Base-by-base conservation (phyloP, 2,888 invertebrate species). In the Aspidiotus destructor region DNA sequence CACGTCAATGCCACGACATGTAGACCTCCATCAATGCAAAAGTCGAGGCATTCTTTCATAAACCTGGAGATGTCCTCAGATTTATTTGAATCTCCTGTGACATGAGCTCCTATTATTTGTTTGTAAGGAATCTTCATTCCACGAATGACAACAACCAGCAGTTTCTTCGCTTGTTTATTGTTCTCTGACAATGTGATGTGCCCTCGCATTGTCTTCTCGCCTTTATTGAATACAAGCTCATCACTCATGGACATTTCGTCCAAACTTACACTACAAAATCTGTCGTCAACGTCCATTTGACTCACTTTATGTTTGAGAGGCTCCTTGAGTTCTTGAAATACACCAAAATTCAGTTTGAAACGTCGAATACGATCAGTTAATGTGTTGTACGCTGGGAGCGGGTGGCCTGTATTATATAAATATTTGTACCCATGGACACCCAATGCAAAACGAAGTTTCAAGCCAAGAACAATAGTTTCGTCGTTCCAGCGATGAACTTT, bases 41-140 rank as follows among this genome's bases (percentile, higher is more conserved):
- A 16, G 11, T 58, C 16, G 8, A 58, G 15, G 28, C 58, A 58
- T 58, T 58, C 16, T 58, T 58, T 17, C 15, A 58, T 58, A 58
- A 58, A 44, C 13, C 13, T 44, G 13, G 8, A 44, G 8, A 44
- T 13, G 48, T 44, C 48, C 13, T 44, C 48, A 44, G 48, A 13
- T 13, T 44, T 44, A 44, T 13, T 44, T 13, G 48, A 44, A 10
- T 44, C 48, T 44, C 48, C 48, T 13, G 48, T 44, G 48, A 44
- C 48, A 44, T 44, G 48, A 44, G 48, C 48, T 13, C 48, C 48
- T 10, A 44, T 44, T 10, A 44, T 44, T 44, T 44, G 48, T 13
- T 44, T 44, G 48, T 44, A 44, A 44, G 8, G 48, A 44, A 13
- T 44, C 9, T 44, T 44, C 48, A 44, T 44, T 44, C 48, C 48